Percentiles rank a stretch among this genome's conserved stretches.
Evolutionary conservation across 2,888 invertebrate genomes (phyloP).

Genomic region (Lamellibrachia columna): DNA sequence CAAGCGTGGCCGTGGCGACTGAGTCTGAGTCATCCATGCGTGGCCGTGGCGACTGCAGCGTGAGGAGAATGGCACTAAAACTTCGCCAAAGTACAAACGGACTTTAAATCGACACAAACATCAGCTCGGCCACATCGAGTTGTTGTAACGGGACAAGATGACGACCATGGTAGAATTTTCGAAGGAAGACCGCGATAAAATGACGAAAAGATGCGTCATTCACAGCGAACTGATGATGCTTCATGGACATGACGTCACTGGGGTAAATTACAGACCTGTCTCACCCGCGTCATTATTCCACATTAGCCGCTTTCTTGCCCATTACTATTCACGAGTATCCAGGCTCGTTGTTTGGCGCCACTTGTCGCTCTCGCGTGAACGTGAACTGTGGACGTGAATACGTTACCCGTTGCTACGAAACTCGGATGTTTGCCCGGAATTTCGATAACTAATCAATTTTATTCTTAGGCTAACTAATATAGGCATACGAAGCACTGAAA

Average conservation of each 20-base stretch:
- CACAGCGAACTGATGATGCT: not conserved
- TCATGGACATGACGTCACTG: not conserved
- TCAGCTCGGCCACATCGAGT: not conserved
- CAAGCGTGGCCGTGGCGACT: too few species aligned
- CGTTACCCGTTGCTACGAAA: too few species aligned
- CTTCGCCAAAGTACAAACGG: not conserved
- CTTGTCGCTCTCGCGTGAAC: too few species aligned
- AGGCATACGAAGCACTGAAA: too few species aligned
- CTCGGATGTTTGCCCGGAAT: too few species aligned
- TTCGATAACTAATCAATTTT: too few species aligned
- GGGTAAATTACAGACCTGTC: not conserved
- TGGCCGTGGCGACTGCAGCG: not conserved
- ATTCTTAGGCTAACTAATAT: too few species aligned
- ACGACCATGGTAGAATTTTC: not conserved
- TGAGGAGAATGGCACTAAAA: not conserved
- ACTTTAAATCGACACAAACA: not conserved
- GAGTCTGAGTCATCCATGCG: not conserved
- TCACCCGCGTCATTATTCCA: not conserved
- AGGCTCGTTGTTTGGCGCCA: too few species aligned
- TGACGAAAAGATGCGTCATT: conserved; percentile 6
- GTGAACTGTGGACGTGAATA: too few species aligned
- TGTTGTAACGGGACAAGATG: not conserved
- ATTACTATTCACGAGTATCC: too few species aligned
- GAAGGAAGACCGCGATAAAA: not conserved
- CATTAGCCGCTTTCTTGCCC: not conserved